phyloP scores from a whole-genome alignment of 2,888 invertebrate genomes.

The Mesoligia furuncula region DNA sequence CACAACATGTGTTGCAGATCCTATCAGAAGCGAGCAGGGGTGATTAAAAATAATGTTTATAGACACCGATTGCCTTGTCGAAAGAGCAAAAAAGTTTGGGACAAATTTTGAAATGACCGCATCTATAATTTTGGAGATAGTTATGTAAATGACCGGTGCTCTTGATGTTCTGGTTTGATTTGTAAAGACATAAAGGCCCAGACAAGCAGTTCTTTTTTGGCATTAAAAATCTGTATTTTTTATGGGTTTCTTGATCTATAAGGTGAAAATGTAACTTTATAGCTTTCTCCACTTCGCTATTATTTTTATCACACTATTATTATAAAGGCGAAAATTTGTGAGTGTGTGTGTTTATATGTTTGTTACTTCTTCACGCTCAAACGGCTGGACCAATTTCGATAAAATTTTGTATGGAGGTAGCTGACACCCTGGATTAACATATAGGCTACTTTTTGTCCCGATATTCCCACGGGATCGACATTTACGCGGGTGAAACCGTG shows the following conservation, averaged over 20 bases:
- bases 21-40: constrained; percentile 74
- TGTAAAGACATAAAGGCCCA: neutral
- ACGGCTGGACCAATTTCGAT: too few relatives aligned
- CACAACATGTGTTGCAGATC: constrained; percentile 87
- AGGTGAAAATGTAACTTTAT: neutral
- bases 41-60: constrained; percentile 85
- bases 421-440: too few relatives aligned
- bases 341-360: too few relatives aligned
- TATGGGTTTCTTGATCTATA: neutral
- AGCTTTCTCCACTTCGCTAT: neutral
- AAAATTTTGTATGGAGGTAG: too few relatives aligned
- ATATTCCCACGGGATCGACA: too few relatives aligned
- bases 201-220: too few relatives aligned
- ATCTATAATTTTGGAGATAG: constrained; percentile 56
- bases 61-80: constrained; percentile 65
- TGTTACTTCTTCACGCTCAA: too few relatives aligned
- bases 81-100: constrained; percentile 72
- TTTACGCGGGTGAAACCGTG: too few relatives aligned
- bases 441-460: too few relatives aligned
- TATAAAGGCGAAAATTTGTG: too few relatives aligned
- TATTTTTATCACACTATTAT: too few relatives aligned
- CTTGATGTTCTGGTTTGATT: constrained; percentile 27
- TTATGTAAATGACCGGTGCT: constrained; percentile 52
- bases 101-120: constrained; percentile 76
- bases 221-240: neutral